Percentiles rank a stretch among this genome's conserved stretches.
Evolutionary conservation across 2,888 invertebrate species (phyloP).

Genomic region (Aricia artaxerxes): DNA sequence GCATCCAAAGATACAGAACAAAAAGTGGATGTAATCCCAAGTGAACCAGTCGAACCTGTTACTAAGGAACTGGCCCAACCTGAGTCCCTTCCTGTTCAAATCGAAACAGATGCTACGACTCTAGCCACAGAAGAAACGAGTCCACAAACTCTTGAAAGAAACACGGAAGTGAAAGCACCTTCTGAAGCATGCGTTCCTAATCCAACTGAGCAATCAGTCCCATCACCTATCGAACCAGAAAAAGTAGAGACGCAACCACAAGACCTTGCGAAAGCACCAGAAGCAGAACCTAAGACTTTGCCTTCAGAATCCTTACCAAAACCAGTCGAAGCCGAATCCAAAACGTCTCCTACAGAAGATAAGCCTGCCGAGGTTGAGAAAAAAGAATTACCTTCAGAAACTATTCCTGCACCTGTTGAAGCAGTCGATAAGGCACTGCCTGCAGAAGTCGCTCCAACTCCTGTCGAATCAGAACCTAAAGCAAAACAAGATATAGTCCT

Average conservation of each 20-base stretch:
- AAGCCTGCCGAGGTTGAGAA: constrained; percentile 41
- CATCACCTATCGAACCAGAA: constrained; percentile 28
- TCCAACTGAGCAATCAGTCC: constrained; percentile 23
- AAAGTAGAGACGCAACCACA: neutral
- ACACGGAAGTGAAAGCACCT: constrained; percentile 14
- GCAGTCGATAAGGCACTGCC: neutral
- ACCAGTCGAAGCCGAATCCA: constrained; percentile 24
- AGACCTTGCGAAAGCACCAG: neutral
- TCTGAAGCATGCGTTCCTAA: constrained; percentile 29
- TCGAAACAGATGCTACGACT: constrained; percentile 25
- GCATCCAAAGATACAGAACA: constrained; percentile 16
- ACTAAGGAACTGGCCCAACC: constrained; percentile 21
- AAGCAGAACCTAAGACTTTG: constrained; percentile 20
- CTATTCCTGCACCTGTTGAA: constrained; percentile 7
- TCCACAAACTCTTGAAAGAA: neutral
- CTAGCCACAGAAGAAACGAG: constrained; percentile 3
- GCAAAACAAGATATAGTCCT: constrained; percentile 24
- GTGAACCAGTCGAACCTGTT: constrained; percentile 41
- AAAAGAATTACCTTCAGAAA: constrained; percentile 7
- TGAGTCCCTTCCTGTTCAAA: constrained; percentile 22
- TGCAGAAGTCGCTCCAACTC: neutral
- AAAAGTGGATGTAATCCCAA: constrained; percentile 36
- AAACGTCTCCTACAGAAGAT: neutral
- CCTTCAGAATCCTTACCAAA: constrained; percentile 10
- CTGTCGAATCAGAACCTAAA: neutral